Evolutionary conservation across 2,113 vertebrate species (phyloP).

Genomic region (Microcebus murinus): DNA sequence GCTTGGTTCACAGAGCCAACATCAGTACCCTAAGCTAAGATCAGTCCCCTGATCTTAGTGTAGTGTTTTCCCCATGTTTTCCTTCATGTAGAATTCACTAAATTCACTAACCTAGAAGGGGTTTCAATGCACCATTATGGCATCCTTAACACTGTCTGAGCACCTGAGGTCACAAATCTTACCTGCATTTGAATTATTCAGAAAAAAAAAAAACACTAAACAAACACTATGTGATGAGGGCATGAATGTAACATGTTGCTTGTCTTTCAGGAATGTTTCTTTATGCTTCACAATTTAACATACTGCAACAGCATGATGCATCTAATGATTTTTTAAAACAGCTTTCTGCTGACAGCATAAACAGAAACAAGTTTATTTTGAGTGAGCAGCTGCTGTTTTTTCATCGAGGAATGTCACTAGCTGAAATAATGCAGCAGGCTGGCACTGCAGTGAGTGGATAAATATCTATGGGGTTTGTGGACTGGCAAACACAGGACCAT

Average conservation of each 20-base stretch:
- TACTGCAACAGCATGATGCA: slow-evolving; percentile 63
- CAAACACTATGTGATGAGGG: not conserved
- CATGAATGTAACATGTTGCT: not conserved
- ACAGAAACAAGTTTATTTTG: slow-evolving; percentile 75
- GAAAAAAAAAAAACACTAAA: not conserved
- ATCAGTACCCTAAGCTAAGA: not conserved
- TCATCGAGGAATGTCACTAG: slow-evolving; percentile 49
- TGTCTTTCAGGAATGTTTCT: slow-evolving; percentile 7
- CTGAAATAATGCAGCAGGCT: slow-evolving; percentile 68
- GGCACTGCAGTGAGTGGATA: not conserved
- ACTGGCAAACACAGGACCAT: slow-evolving; percentile 69
- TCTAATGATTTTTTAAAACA: slow-evolving; percentile 73
- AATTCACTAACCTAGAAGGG: not conserved
- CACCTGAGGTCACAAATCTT: not conserved
- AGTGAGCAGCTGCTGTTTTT: slow-evolving; percentile 80
- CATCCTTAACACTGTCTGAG: not conserved
- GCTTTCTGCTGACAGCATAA: slow-evolving; percentile 75
- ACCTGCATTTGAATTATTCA: slow-evolving; percentile 32
- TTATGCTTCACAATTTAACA: slow-evolving; percentile 66
- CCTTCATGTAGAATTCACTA: not conserved
- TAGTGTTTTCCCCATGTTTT: not conserved
- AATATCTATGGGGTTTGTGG: slow-evolving; percentile 66
- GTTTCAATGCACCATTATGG: not conserved
- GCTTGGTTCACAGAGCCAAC: not conserved
- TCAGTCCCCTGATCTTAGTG: not conserved